A percentile compares a stretch with the other conserved stretches of the same genome.
These are phyloP conservation scores for Erithacus rubecula DNA, from an alignment of 2,797 vertebrate species.

Conservation along the genomic window DNA sequence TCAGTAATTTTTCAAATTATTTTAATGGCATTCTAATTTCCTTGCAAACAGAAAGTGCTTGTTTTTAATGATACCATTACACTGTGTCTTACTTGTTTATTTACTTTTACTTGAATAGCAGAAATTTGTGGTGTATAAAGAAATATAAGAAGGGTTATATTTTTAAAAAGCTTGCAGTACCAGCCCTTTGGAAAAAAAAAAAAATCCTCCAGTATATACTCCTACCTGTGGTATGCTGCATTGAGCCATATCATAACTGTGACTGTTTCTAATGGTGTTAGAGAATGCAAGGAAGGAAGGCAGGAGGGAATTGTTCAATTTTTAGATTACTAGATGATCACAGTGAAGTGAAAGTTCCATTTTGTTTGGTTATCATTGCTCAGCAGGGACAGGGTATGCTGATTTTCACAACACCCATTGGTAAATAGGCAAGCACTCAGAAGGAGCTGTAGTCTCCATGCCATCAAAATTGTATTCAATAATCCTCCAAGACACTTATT, in stretches of 20 bases:
- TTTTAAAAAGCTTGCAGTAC: neutral
- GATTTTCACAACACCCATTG: neutral
- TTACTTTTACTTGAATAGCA: neutral
- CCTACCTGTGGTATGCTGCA: neutral
- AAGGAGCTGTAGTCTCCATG: neutral
- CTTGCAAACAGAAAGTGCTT: neutral
- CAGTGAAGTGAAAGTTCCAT: neutral
- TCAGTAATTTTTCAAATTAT: neutral
- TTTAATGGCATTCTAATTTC: neutral
- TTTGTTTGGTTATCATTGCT: neutral
- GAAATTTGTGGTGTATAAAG: neutral
- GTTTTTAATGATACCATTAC: neutral
- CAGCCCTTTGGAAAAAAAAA: neutral
- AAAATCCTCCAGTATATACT: neutral
- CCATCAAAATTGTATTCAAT: neutral
- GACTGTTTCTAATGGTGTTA: neutral
- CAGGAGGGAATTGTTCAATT: neutral
- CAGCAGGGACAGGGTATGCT: neutral
- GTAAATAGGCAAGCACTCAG: neutral
- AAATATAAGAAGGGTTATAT: neutral
- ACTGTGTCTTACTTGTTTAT: neutral
- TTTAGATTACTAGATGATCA: neutral
- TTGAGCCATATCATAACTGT: neutral
- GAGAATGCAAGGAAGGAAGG: neutral
- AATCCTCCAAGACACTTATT: neutral